Evolutionary conservation across 2,113 vertebrate genomes (phyloP), one percentile per base, ranked within the genome.

Genomic region (Odocoileus hemionus): DNA sequence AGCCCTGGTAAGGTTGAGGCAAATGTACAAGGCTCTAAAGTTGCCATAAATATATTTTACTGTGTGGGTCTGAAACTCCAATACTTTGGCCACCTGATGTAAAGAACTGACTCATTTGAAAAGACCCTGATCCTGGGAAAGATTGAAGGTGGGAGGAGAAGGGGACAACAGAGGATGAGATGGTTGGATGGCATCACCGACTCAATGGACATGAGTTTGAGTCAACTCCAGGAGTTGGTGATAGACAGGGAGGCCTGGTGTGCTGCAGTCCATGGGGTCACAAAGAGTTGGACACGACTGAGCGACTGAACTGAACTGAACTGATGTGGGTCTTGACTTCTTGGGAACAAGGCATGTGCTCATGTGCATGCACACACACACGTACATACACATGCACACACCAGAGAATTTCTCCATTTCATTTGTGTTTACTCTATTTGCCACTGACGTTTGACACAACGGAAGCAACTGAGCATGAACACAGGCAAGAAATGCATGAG

Each of bases 41-140:
- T 94, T 95, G 57, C 47, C 23, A 64, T 8, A 86, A 87, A 33
- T 39, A 95, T 45, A 52, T 60, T 67, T 96, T 84, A 58, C 57
- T 12, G 11, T 30, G 26, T 45, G 54, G 25, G 7, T 23, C 67
- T 39, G n/a, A 70, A 70, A 70, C 67, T 23, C n/a, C 67, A 39
- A 23, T 6, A 74, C n/a, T 74, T 74, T 39, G 67, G n/a, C 67
- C 10, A 39, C n/a, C 67, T 70, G n/a, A 74, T 74, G n/a, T 36
- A 21, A 13, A 74, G n/a, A 74, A 74, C n/a, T 39, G 67, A 39
- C 36, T 74, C n/a, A 39, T 74, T 74, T 74, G n/a, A 39, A 74
- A 74, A 74, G n/a, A 23, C 19, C 67, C 67, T 12, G 21, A 39
- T 39, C 2, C n/a, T 74, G 67, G n/a, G n/a, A 23, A 74, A 23